Conservation (phyloP, 1,140 invertebrate species). For the Ooceraea biroi region DNA sequence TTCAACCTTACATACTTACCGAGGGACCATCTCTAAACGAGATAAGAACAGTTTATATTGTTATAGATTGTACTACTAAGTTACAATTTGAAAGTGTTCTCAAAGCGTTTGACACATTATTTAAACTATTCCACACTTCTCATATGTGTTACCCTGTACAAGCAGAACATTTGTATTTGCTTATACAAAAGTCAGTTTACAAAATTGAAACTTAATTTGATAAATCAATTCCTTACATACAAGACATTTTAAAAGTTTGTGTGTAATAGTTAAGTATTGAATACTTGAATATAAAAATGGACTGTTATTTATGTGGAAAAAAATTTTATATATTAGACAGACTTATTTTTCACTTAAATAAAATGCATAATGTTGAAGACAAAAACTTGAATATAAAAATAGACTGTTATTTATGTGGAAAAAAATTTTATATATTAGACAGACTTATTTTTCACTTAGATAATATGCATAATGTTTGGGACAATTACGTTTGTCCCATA, state of each 20-base stretch:
- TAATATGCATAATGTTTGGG: not conserved
- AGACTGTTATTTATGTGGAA: constrained; percentile 19
- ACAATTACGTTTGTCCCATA: not conserved
- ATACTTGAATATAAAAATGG: not conserved
- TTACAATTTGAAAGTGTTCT: not conserved
- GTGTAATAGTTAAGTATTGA: not conserved
- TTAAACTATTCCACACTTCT: constrained; percentile 16
- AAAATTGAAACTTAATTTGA: constrained; percentile 21
- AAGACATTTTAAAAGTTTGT: not conserved
- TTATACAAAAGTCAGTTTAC: constrained; percentile 16
- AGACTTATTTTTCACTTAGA: constrained; percentile 5
- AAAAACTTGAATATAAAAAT: constrained; percentile 9
- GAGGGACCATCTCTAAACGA: not conserved
- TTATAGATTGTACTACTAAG: not conserved
- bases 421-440: not conserved
- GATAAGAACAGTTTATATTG: constrained; percentile 4
- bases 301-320: constrained; percentile 28
- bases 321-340: not conserved
- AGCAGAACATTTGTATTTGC: constrained; percentile 11
- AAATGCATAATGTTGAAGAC: not conserved
- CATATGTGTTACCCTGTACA: constrained; percentile 1
- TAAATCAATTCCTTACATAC: constrained; percentile 12
- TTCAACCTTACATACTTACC: constrained; percentile 1
- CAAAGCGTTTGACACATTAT: constrained; percentile 1
- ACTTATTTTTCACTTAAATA: not conserved